Percentiles rank a stretch among this genome's conserved stretches.
These are phyloP conservation scores for Mallotus villosus DNA, from an alignment of 2,797 vertebrate species.

Conservation along the genomic window DNA sequence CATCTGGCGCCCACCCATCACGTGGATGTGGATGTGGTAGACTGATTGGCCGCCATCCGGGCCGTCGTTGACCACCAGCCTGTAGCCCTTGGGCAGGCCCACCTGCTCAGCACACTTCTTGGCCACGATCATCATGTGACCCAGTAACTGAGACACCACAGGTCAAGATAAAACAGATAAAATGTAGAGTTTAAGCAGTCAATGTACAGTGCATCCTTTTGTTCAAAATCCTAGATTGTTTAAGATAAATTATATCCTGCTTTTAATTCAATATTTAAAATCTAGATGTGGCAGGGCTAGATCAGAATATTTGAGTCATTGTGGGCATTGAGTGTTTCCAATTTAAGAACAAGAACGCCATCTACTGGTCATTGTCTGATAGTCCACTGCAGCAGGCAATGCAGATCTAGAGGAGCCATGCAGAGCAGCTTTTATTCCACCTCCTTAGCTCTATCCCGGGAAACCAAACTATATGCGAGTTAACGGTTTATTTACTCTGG, in stretches of 20 bases:
- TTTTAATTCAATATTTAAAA: no score
- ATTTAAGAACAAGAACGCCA: neutral
- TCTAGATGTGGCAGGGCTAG: neutral
- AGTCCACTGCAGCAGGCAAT: neutral
- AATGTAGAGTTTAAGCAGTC: neutral
- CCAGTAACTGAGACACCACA: slow-evolving; percentile 80
- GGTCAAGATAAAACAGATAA: neutral
- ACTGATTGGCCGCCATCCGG: slow-evolving; percentile 92
- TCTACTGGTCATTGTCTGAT: neutral
- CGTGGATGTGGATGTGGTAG: slow-evolving; percentile 91
- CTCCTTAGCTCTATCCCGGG: no score
- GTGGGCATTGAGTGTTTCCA: neutral
- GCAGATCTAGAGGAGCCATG: no score
- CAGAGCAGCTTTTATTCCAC: no score
- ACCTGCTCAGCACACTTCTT: slow-evolving; percentile 86
- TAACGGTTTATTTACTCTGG: no score
- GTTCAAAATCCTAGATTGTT: neutral
- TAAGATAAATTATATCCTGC: neutral
- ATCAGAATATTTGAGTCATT: neutral
- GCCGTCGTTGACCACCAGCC: slow-evolving; percentile 91
- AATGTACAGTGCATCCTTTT: neutral
- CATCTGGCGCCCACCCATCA: slow-evolving; percentile 89
- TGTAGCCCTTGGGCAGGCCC: slow-evolving; percentile 86
- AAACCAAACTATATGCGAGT: no score
- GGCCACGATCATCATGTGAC: slow-evolving; percentile 92